phyloP scores from a whole-genome alignment of 92 coral and sea anemone genomes.

The Hydrozoanthus gracilis region DNA sequence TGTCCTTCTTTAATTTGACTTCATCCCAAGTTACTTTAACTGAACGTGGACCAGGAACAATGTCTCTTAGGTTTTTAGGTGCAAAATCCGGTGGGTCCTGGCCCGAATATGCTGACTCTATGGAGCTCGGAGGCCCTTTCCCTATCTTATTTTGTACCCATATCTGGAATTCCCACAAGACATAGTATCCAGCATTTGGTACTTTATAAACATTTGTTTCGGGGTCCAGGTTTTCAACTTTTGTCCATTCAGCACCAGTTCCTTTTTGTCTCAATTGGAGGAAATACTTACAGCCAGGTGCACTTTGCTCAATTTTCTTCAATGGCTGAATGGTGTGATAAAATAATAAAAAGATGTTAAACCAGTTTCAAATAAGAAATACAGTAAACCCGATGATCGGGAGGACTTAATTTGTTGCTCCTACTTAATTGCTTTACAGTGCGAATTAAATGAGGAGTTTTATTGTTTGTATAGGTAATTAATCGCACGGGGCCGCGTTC shows the following conservation, averaged over 20 bases:
- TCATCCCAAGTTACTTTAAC: conserved; percentile 73
- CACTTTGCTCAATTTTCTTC: conserved; percentile 81
- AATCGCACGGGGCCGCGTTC: no score
- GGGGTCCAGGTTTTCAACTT: conserved; percentile 25
- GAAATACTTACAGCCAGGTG: conserved; percentile 56
- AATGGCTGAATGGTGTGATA: conserved; percentile 61
- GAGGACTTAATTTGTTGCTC: no score
- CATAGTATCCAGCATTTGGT: conserved; percentile 78
- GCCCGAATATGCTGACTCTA: conserved; percentile 72
- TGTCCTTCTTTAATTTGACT: conserved; percentile 50
- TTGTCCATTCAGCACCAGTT: conserved; percentile 24
- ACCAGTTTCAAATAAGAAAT: no score
- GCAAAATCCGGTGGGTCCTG: conserved; percentile 74
- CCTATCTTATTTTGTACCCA: conserved; percentile 66
- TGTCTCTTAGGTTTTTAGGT: conserved; percentile 55
- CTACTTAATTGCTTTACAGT: no score
- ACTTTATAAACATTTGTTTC: conserved; percentile 40
- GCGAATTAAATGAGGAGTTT: no score
- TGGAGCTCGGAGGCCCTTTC: conserved; percentile 65
- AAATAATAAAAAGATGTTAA: background rate
- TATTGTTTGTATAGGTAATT: no score
- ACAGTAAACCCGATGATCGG: no score
- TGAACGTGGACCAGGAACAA: conserved; percentile 59
- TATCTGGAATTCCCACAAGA: conserved; percentile 76
- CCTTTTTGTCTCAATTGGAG: conserved; percentile 42